Percentiles rank a stretch among this genome's conserved stretches.
Conservation (phyloP, 2,888 invertebrate species). For the Blastobasis adustella region DNA sequence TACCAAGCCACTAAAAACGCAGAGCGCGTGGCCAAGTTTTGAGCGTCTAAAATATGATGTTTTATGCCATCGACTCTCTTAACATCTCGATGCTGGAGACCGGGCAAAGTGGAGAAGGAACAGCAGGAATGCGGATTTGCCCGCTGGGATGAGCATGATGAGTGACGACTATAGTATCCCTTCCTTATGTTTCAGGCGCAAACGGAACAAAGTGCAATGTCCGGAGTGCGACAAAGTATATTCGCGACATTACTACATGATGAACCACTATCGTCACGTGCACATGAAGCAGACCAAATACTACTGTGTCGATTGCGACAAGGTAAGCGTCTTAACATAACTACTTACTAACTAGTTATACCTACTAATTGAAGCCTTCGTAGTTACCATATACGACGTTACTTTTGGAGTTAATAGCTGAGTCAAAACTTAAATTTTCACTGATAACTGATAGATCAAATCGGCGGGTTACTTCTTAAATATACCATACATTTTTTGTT, state of each 20-base stretch:
- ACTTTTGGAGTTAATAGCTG: no score
- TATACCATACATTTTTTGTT: no score
- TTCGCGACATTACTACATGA: constrained; percentile 23
- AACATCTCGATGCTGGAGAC: neutral
- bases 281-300: constrained; percentile 22
- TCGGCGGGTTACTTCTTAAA: no score
- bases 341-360: neutral
- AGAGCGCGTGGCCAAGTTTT: no score
- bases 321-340: constrained; percentile 13
- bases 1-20: no score
- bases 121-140: neutral
- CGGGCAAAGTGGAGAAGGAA: neutral
- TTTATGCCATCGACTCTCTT: neutral
- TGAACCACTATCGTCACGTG: constrained; percentile 22
- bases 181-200: neutral
- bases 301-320: constrained; percentile 22
- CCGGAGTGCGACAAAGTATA: constrained; percentile 34
- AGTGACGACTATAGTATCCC: neutral
- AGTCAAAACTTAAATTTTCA: no score
- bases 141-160: neutral
- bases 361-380: no score
- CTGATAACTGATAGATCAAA: no score
- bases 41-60: neutral
- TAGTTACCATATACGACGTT: no score
- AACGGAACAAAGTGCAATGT: constrained; percentile 1